A percentile compares a stretch with the other conserved stretches of the same genome.
Conservation (phyloP, 2,113 vertebrate genomes). For the Macrotis lagotis region DNA sequence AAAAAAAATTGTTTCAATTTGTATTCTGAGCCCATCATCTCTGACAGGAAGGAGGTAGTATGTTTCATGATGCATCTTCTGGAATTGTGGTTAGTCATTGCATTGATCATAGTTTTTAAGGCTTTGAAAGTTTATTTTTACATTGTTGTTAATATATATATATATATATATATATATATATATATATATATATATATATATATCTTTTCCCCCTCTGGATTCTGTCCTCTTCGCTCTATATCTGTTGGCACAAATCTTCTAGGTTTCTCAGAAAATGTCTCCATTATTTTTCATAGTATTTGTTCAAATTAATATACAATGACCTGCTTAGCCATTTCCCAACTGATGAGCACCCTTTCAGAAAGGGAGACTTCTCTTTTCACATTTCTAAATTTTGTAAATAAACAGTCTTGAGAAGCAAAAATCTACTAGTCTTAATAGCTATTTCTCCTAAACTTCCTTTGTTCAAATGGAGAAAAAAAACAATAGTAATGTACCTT, state of each 20-base stretch:
- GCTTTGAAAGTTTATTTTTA: neutral
- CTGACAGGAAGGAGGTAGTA: neutral
- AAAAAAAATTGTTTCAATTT: neutral
- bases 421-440: neutral
- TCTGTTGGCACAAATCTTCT: neutral
- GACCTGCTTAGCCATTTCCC: neutral
- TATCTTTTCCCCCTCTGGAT: neutral
- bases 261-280: neutral
- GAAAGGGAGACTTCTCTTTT: neutral
- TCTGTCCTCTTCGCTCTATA: neutral
- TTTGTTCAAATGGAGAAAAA: neutral
- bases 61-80: neutral
- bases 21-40: neutral
- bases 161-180: too few relatives aligned
- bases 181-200: too few relatives aligned
- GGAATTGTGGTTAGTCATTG: neutral
- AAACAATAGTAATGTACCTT: neutral
- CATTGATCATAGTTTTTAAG: neutral
- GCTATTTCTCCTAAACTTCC: neutral
- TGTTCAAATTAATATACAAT: neutral
- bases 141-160: neutral
- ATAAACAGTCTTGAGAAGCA: neutral
- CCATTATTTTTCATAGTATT: neutral
- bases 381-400: neutral
- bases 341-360: neutral